These are phyloP conservation scores for Suricata suricatta DNA, from an alignment of 2,113 vertebrate species.

Conservation along the genomic window DNA sequence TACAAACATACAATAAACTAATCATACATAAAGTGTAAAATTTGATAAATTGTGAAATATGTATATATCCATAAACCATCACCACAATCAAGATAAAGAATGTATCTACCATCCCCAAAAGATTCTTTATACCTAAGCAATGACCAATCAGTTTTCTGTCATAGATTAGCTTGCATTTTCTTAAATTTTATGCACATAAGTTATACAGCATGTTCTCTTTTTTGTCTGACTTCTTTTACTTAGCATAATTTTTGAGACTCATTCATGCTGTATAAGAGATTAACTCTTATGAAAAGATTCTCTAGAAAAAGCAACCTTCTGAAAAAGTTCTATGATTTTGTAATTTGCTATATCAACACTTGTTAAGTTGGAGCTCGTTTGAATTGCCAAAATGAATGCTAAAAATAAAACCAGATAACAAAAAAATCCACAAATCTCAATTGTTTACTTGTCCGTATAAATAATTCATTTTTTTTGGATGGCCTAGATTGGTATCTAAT, in stretches of 20 bases:
- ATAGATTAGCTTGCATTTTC: not conserved
- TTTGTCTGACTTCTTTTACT: not conserved
- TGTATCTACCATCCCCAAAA: not conserved
- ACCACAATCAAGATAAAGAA: not conserved
- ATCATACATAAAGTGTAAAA: not conserved
- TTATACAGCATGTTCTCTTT: not conserved
- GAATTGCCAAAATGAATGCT: not conserved
- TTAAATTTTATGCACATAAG: not conserved
- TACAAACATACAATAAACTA: not conserved
- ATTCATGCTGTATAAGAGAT: not conserved
- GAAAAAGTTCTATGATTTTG: not conserved
- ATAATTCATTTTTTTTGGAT: not conserved
- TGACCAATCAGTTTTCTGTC: not conserved
- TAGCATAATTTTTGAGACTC: not conserved
- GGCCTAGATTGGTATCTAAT: not conserved
- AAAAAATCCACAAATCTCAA: not conserved
- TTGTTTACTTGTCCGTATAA: not conserved
- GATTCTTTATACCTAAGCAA: not conserved
- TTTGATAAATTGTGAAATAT: not conserved
- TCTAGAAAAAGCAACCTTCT: not conserved
- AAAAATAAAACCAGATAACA: not conserved
- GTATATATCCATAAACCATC: not conserved
- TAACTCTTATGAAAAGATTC: not conserved
- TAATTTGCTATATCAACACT: not conserved
- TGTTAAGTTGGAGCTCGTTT: not conserved